Percentiles rank a stretch among this genome's conserved stretches.
These are phyloP conservation scores for Cacoxenus indagator DNA, from an alignment of 2,888 invertebrate genomes.

Conservation along the genomic window DNA sequence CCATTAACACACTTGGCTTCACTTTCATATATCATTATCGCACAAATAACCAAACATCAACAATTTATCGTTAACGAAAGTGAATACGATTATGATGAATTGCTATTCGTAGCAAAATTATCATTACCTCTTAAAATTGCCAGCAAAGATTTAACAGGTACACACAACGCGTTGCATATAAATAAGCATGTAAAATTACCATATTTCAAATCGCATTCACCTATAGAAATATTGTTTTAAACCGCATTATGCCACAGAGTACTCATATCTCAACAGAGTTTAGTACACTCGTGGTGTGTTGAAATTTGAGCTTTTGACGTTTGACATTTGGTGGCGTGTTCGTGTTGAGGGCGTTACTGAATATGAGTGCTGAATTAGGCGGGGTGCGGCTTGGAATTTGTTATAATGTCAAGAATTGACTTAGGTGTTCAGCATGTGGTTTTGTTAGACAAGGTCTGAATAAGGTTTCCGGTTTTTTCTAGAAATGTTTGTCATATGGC, in stretches of 20 bases:
- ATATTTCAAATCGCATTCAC: neutral
- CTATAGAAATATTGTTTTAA: neutral
- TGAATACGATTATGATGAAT: neutral
- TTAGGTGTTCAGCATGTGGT: neutral
- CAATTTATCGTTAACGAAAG: neutral
- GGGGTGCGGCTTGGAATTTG: neutral
- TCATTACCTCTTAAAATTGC: neutral
- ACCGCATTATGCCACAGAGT: neutral
- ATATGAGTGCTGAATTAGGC: too few relatives aligned
- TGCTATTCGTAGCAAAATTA: neutral
- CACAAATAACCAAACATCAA: too few relatives aligned
- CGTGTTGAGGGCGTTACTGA: slow-evolving; percentile 1
- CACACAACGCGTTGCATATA: neutral
- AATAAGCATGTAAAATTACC: neutral
- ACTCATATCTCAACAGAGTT: neutral
- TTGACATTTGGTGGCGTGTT: slow-evolving; percentile 1
- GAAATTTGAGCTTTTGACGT: slow-evolving; percentile 11
- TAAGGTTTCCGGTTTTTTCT: neutral
- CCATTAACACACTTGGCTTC: neutral
- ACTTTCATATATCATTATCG: too few relatives aligned
- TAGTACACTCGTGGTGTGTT: neutral
- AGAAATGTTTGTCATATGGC: too few relatives aligned
- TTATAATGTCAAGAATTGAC: neutral
- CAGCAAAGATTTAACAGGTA: neutral
- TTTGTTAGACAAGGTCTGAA: neutral